These are phyloP conservation scores for Cotesia chilonis DNA, from an alignment of 1,140 invertebrate species.

Conservation along the genomic window DNA sequence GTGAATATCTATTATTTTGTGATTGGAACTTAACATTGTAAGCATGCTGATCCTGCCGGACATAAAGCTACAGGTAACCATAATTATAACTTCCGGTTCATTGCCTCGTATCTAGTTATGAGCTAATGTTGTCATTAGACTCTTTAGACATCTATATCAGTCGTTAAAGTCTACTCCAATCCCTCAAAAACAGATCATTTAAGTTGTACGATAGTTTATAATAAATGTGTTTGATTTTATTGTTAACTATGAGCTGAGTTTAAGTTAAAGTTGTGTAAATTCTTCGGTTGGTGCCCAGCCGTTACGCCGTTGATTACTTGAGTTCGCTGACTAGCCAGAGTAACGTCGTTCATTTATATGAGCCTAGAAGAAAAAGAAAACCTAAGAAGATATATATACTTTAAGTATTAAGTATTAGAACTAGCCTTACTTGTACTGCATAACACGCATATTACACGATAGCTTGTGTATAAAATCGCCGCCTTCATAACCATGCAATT, in stretches of 20 bases:
- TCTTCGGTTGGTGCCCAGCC: conserved; percentile 22
- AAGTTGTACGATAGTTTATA: too few relatives aligned
- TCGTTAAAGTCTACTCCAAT: background rate
- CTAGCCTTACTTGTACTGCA: background rate
- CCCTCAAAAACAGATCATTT: background rate
- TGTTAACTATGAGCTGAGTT: background rate
- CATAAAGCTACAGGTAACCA: conserved; percentile 37
- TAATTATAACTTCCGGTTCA: conserved; percentile 33
- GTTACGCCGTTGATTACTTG: conserved; percentile 33
- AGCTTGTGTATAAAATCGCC: background rate
- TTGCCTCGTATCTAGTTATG: conserved; percentile 20
- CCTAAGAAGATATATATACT: background rate
- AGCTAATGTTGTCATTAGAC: background rate
- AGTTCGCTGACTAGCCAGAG: conserved; percentile 29
- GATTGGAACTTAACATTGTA: background rate
- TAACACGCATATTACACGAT: conserved; percentile 14
- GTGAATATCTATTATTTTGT: background rate
- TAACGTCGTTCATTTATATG: background rate
- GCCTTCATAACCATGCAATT: conserved; percentile 28
- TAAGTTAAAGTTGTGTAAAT: conserved; percentile 1
- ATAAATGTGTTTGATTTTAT: background rate
- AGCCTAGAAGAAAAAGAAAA: background rate
- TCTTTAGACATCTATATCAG: too few relatives aligned
- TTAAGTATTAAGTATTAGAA: background rate
- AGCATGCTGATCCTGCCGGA: conserved; percentile 32